These are phyloP conservation scores for Anguilla marmorata DNA, from an alignment of 2,797 vertebrate species.

Conservation along the genomic window DNA sequence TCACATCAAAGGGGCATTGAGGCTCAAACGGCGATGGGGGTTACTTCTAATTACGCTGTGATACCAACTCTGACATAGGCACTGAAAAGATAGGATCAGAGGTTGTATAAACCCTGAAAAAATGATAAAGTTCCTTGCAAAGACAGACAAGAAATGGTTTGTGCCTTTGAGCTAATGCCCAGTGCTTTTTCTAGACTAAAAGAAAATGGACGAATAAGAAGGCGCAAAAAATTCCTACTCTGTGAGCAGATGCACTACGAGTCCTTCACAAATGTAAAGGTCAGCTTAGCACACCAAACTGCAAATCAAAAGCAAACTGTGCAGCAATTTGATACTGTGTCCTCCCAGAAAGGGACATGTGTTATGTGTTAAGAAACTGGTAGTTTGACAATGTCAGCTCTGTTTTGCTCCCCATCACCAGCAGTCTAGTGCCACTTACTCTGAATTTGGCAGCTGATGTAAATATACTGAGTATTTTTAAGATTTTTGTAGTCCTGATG, in stretches of 20 bases:
- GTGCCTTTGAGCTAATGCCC: constrained; percentile 47
- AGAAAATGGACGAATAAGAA: constrained; percentile 35
- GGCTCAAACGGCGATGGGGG: constrained; percentile 38
- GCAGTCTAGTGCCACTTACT: constrained; percentile 24
- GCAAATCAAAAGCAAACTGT: constrained; percentile 23
- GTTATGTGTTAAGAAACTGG: constrained; percentile 31
- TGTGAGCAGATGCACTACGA: constrained; percentile 17
- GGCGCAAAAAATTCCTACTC: constrained; percentile 34
- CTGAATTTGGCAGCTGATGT: not conserved
- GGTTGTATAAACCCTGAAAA: constrained; percentile 49
- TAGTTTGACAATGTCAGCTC: constrained; percentile 27
- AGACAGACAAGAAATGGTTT: constrained; percentile 49
- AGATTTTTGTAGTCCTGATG: constrained; percentile 21
- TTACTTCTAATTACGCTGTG: constrained; percentile 47
- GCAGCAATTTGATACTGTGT: constrained; percentile 19
- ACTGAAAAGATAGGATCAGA: constrained; percentile 50
- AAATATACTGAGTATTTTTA: not conserved
- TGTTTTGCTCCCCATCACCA: constrained; percentile 23
- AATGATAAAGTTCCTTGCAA: constrained; percentile 49
- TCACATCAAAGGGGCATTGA: constrained; percentile 43
- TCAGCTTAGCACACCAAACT: constrained; percentile 16
- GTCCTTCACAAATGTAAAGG: constrained; percentile 7
- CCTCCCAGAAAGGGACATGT: constrained; percentile 10
- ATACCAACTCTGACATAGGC: constrained; percentile 44
- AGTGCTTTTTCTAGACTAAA: constrained; percentile 45